A percentile compares a stretch with the other conserved stretches of the same genome.
Evolutionary conservation across 2,113 vertebrate genomes (phyloP).

Genomic region (Morphnarchus princeps): DNA sequence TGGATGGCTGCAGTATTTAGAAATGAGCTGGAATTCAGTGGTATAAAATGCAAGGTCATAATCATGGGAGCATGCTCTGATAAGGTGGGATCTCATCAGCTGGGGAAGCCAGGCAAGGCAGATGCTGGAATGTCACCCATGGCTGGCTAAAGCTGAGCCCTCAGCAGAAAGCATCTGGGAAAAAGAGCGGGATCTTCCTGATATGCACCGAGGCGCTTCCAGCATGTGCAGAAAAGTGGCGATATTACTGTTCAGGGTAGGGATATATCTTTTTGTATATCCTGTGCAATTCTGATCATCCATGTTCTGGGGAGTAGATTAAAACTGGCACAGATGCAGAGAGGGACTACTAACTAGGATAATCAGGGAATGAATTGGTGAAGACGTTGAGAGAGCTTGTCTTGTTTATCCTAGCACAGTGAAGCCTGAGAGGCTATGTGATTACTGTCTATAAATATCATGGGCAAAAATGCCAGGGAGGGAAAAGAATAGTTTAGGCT

Average conservation of each 20-base stretch:
- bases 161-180: background rate
- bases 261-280: background rate
- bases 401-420: background rate
- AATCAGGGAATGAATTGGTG: background rate
- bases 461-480: background rate
- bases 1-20: background rate
- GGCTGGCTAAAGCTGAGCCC: background rate
- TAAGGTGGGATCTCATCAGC: background rate
- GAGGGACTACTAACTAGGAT: background rate
- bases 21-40: background rate
- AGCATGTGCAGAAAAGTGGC: background rate
- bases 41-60: background rate
- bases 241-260: background rate
- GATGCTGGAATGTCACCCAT: background rate
- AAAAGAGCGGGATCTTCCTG: rapidly evolving
- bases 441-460: constrained; percentile 23
- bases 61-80: background rate
- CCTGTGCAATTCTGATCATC: background rate
- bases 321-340: background rate
- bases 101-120: background rate
- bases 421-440: background rate
- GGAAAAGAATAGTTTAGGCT: background rate
- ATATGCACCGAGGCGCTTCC: background rate
- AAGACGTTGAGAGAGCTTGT: background rate
- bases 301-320: background rate